Evolutionary conservation across 2,888 invertebrate species (phyloP), one percentile per base, ranked within the genome.

Genomic region (Sphecodes monilicornis): DNA sequence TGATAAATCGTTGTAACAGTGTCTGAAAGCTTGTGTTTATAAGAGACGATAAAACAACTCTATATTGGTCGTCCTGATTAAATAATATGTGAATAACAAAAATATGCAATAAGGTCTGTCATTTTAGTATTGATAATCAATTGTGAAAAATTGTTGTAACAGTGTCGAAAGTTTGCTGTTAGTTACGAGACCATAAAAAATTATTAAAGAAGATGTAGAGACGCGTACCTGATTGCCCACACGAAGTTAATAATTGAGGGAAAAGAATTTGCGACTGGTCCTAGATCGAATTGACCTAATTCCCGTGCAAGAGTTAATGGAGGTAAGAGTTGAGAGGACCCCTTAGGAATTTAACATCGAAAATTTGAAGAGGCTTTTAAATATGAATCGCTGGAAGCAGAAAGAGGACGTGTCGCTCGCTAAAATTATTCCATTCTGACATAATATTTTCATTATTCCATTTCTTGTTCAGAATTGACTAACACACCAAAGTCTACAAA

Each of bases 271-370:
- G 57, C 26, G 57, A 32, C 75, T 22, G 73, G 18, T 16, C n/a
- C 26, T 26, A 57, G 57, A 26, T 57, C 26, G 57, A 26, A 57
- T 57, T 57, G 57, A 57, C 57, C 57, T 5, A 57, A 57, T 57
- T 57, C 57, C 57, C 57, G 26, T 26, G 57, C 26, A 57, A 57
- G 60, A 46, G 80, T 77, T 70, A 77, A 80, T 84, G 70, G 71
- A 72, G 50, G 32, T 72, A 50, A 36, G 50, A 54, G 6, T 22
- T 13, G 16, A 36, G 36, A 26, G 36, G 26, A 57, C 57, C 57
- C 57, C 26, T 57, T 57, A 57, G 26, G 57, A 57, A 57, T 78
- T 77, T 50, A 57, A 57, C 57, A 57, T 57, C 57, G 57, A 57
- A 57, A 57, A 57, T 57, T 57, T 13, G 26, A 57, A 26, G 57